Evolutionary conservation across 2,888 invertebrate species (phyloP).

Genomic region (Orthosia incerta): DNA sequence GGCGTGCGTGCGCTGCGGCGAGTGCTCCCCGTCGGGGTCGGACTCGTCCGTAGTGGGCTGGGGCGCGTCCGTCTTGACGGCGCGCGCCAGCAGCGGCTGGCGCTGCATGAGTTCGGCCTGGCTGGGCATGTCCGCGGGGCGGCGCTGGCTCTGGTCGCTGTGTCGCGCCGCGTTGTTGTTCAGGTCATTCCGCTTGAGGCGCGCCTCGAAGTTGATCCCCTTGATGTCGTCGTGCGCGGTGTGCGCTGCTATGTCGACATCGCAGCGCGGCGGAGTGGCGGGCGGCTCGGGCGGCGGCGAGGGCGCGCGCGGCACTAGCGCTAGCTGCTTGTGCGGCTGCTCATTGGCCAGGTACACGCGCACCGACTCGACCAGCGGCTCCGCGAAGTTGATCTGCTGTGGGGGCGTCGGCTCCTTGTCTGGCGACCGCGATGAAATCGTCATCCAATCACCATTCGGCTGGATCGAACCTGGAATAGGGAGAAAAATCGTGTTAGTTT

Average conservation of each 20-base stretch:
- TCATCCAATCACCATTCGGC: conserved; percentile 90
- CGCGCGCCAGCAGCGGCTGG: conserved; percentile 88
- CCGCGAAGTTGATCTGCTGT: conserved; percentile 84
- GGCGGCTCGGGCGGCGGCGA: conserved; percentile 64
- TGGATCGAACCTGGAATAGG: conserved; percentile 87
- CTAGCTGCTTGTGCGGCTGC: conserved; percentile 83
- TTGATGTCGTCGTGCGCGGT: conserved; percentile 86
- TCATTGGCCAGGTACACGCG: conserved; percentile 87
- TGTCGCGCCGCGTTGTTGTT: conserved; percentile 88
- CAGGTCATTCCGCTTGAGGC: conserved; percentile 88
- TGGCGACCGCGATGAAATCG: conserved; percentile 86
- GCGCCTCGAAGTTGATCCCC: conserved; percentile 87
- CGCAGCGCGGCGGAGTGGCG: conserved; percentile 75
- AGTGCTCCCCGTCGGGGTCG: conserved; percentile 86
- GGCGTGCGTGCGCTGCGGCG: conserved; percentile 81
- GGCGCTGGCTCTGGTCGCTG: conserved; percentile 62
- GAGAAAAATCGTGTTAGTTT: conserved; percentile 54
- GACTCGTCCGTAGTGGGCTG: conserved; percentile 86
- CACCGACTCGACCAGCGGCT: conserved; percentile 88
- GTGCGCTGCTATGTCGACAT: conserved; percentile 86
- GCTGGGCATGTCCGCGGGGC: conserved; percentile 83
- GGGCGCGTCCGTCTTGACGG: conserved; percentile 82
- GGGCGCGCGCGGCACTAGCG: conserved; percentile 73
- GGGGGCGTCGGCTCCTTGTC: conserved; percentile 85
- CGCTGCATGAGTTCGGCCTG: conserved; percentile 90